Base-by-base conservation (phyloP, 2,888 invertebrate genomes). In the Syrista parreyssii region DNA sequence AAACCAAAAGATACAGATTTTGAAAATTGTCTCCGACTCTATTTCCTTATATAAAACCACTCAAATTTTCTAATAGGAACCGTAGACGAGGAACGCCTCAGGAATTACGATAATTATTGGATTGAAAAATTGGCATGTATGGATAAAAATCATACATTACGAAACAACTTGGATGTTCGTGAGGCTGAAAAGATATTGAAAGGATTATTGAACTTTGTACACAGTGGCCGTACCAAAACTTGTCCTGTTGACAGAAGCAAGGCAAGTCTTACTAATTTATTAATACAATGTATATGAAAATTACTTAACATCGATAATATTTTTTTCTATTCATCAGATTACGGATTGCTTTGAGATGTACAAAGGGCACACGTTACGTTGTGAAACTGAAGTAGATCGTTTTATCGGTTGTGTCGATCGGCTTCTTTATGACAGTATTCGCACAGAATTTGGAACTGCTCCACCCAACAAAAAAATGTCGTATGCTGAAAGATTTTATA, bases 41-140 rank as follows among this genome's bases (percentile, higher is more conserved):
- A 40, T 1, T 40, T 40, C 3, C 74, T 12, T 11, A 35, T 69
- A 73, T 73, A n/a, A 12, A 75, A 34, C 32, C 33, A 32, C 32
- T 40, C 15, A 40, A 40, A 32, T 40, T 15, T 15, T 40, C 6
- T 40, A 40, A 6, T 6, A 75, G 87, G 84, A 33, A 40, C 36
- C 68, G 78, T 85, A 12, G 82, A 82, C 68, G 84, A 84, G 33
- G 83, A 85, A 33, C 84, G 86, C 15, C 15, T 80, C 4, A 75
- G 78, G 55, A 83, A 82, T 82, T 84, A 87, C 75, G 89, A 89
- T 74, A 83, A 84, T n/a, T 82, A 86, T 72, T 87, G 87, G 89
- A 81, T 83, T 9, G 85, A 87, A 32, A 88, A 86, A 80, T 81
- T 89, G 11, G 81, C 82, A 3, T 83, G 81, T 36, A 74, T 88